Evolutionary conservation across 2,888 invertebrate species (phyloP), one percentile per base, ranked within the genome.

Genomic region (Auanema freiburgensis): DNA sequence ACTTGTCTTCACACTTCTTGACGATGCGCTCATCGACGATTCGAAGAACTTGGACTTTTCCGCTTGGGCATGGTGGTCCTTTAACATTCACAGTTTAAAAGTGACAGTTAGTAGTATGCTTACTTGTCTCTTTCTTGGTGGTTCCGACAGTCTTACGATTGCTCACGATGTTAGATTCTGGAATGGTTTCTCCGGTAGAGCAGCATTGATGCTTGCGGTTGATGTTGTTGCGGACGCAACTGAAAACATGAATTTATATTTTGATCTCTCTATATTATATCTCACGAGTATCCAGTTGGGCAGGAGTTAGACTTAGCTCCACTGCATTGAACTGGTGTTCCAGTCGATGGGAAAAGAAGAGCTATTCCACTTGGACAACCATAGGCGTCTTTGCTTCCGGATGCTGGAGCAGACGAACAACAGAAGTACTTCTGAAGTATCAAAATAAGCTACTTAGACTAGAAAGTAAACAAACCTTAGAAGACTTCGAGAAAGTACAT

Each of bases 261-360:
- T 59, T 23, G 61, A 63, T n/a, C 57, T 46, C 12, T 43, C 12
- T 23, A 23, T 23, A 33, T 18, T 24, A 24, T 24, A 23, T 75
- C 61, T 55, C 79, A 80, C 40, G 62, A 63, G 67, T 77, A 81
- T 41, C 79, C 78, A 16, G 71, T 53, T 10, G 81, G 81, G 56
- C 81, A 81, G 12, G 76, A 72, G 65, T 80, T 76, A n/a, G 66
- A 52, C 16, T 74, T 71, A 21, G 51, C 67, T 52, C 66, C 67
- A 33, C 73, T 71, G 69, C 81, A 81, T 41, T 82, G 81, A 1
- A 81, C 81, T 46, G 81, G 81, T 5, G 79, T 79, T 59, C 80
- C 81, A 8, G 80, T 81, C 8, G 81, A 79, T 23, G 81, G 81
- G 75, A 81, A 81, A 10, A 81, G 70, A 11, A 82, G 74, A 8